Conservation (phyloP, 2,113 vertebrate genomes). For the Laticauda colubrina region DNA sequence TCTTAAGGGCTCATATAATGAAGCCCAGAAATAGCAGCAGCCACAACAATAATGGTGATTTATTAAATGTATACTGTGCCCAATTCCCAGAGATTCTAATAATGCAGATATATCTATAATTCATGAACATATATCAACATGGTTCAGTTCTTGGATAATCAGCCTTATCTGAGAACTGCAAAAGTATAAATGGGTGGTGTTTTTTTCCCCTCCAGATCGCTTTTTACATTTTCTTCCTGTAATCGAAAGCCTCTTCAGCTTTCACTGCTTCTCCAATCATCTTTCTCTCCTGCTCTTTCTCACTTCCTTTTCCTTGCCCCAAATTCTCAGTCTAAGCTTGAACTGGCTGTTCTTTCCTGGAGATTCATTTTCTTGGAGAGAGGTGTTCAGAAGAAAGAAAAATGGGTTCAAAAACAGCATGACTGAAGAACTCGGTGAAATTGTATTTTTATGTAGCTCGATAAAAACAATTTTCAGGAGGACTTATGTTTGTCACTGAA, state of each 20-base stretch:
- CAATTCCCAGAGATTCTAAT: no score
- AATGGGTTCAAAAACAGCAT: slow-evolving; percentile 24
- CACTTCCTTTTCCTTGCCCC: background rate
- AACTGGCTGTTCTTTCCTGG: slow-evolving; percentile 23
- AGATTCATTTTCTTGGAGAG: slow-evolving; percentile 28
- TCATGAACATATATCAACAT: background rate
- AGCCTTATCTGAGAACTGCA: background rate
- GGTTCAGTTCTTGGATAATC: background rate
- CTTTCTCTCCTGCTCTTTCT: background rate
- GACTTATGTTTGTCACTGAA: slow-evolving; percentile 14
- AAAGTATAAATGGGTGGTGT: background rate
- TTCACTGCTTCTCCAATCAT: background rate
- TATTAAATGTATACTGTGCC: background rate
- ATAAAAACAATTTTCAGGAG: slow-evolving; percentile 20
- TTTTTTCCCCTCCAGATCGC: background rate
- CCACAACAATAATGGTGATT: background rate
- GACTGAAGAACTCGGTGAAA: slow-evolving; percentile 32
- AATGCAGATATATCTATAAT: background rate
- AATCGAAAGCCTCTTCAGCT: slow-evolving; percentile 6
- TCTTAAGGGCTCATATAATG: no score
- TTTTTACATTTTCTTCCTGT: slow-evolving; percentile 4
- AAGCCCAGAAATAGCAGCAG: background rate
- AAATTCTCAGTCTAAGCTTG: slow-evolving; percentile 3
- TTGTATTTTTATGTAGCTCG: slow-evolving; percentile 17
- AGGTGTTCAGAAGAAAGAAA: slow-evolving; percentile 10